Evolutionary conservation across 2,113 vertebrate genomes (phyloP).

Genomic region (Hiodon alosoides): DNA sequence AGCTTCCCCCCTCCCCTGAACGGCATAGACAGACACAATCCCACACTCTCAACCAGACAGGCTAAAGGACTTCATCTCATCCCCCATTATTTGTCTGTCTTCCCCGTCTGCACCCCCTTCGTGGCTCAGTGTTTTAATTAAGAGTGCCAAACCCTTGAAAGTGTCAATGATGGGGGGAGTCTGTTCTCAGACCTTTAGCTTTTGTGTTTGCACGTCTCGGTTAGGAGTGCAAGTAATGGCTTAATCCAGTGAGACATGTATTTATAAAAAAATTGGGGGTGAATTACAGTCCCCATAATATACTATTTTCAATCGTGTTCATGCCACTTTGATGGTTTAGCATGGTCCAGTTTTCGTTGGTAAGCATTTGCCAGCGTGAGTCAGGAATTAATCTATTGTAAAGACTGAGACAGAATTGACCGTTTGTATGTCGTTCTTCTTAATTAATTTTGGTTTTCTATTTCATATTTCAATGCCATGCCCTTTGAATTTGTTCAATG

Average conservation of each 20-base stretch:
- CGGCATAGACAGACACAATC: conserved; percentile 52
- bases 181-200: conserved; percentile 17
- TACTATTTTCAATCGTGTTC: conserved; percentile 32
- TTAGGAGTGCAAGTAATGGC: conserved; percentile 23
- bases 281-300: conserved; percentile 39
- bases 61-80: conserved; percentile 57
- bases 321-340: conserved; percentile 46
- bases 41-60: conserved; percentile 63
- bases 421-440: neutral
- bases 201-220: conserved; percentile 33
- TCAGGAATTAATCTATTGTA: conserved; percentile 30
- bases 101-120: conserved; percentile 51
- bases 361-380: neutral
- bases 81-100: conserved; percentile 51
- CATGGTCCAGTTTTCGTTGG: conserved; percentile 37
- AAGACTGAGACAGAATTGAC: conserved; percentile 35
- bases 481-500: no score
- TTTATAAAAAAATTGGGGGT: conserved; percentile 43
- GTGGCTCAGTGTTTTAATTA: conserved; percentile 67
- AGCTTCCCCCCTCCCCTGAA: conserved; percentile 27
- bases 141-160: conserved; percentile 54
- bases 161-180: conserved; percentile 43
- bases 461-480: no score
- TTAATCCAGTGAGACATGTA: conserved; percentile 50
- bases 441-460: no score